A percentile compares a stretch with the other conserved stretches of the same genome.
Evolutionary conservation across 2,888 invertebrate genomes (phyloP).

Genomic region (Epsilonema sp.): DNA sequence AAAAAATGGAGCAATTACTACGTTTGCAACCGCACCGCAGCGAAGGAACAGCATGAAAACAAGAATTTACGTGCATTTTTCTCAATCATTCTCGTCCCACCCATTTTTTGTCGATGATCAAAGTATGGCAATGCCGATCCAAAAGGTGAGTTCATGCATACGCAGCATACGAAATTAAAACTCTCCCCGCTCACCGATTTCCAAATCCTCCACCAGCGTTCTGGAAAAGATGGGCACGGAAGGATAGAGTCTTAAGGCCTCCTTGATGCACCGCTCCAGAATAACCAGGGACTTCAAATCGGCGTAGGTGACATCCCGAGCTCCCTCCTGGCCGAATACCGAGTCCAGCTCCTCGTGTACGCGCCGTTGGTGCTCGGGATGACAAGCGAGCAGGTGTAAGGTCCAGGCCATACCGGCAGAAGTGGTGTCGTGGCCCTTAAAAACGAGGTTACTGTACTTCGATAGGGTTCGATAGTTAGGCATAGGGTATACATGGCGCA

Average conservation of each 20-base stretch:
- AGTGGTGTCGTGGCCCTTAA: constrained; percentile 61
- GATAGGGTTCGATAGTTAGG: too few species aligned
- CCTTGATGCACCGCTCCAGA: constrained; percentile 36
- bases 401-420: constrained; percentile 71
- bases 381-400: constrained; percentile 55
- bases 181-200: constrained; percentile 17
- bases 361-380: constrained; percentile 50
- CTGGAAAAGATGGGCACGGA: constrained; percentile 35
- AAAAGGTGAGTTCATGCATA: too few species aligned
- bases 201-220: constrained; percentile 27
- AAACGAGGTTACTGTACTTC: too few species aligned
- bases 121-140: too few species aligned
- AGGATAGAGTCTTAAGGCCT: constrained; percentile 34
- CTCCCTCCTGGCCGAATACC: constrained; percentile 19
- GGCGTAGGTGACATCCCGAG: constrained; percentile 33
- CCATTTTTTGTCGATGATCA: too few species aligned
- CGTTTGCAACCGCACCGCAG: too few species aligned
- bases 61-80: too few species aligned
- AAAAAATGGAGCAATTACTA: too few species aligned
- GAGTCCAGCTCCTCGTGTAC: constrained; percentile 14
- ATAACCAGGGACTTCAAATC: constrained; percentile 35
- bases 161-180: too few species aligned
- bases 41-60: too few species aligned
- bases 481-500: too few species aligned
- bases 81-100: too few species aligned